Conservation (phyloP, 2,113 vertebrate species). For the Corythornis vintsioides region DNA sequence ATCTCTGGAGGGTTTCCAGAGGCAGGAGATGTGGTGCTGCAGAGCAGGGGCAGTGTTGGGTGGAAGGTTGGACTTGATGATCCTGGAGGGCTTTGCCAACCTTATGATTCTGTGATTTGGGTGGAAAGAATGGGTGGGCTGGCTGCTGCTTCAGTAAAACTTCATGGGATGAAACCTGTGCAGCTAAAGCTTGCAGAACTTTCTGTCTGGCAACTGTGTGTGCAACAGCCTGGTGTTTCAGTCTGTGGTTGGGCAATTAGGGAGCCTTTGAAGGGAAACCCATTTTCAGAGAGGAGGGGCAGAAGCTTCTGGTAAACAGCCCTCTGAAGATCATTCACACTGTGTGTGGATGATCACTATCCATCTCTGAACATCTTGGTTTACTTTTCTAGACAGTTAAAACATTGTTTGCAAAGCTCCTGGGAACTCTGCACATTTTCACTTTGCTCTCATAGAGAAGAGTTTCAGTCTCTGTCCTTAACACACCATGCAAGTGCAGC, state of each 20-base stretch:
- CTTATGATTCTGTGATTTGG: no score
- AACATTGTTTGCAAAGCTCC: background rate
- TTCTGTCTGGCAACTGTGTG: background rate
- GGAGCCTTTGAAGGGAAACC: background rate
- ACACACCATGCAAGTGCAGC: accelerated
- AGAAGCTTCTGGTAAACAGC: background rate
- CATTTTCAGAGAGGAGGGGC: background rate
- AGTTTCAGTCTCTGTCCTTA: background rate
- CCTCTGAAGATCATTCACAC: background rate
- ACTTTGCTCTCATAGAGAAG: background rate
- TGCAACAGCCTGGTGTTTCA: background rate
- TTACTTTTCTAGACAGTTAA: background rate
- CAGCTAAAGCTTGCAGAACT: background rate
- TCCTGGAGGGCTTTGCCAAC: no score
- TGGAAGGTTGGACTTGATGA: no score
- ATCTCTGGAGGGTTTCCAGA: no score
- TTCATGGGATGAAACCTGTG: background rate
- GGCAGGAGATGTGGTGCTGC: no score
- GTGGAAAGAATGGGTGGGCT: accelerated
- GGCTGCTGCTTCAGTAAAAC: background rate
- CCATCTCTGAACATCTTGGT: background rate
- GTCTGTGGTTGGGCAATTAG: background rate
- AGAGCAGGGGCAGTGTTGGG: no score
- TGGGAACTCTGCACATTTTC: background rate
- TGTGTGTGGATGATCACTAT: background rate